phyloP scores from a whole-genome alignment of 2,113 vertebrate species.

The Sphyrna mokarran region DNA sequence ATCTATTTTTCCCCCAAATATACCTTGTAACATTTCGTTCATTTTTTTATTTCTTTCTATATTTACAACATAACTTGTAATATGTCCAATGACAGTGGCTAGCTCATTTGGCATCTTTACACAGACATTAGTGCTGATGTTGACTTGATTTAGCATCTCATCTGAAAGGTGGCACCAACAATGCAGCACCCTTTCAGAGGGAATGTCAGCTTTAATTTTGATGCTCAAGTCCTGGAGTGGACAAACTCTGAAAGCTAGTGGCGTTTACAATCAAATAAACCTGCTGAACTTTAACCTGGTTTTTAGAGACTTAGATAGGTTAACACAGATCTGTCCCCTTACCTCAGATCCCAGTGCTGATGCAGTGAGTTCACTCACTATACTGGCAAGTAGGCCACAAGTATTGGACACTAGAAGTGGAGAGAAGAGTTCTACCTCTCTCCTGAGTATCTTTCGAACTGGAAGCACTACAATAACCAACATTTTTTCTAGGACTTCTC shows the following conservation, averaged over 20 bases:
- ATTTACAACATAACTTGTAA: not conserved
- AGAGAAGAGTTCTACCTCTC: slow-evolving; percentile 91
- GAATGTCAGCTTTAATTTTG: no score
- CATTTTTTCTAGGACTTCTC: slow-evolving; percentile 96
- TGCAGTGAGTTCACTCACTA: slow-evolving; percentile 92
- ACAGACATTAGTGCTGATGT: no score
- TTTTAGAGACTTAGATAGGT: not conserved
- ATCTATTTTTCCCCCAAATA: not conserved
- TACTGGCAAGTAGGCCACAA: slow-evolving; percentile 87
- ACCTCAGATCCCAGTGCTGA: slow-evolving; percentile 96
- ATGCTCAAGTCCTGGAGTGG: no score
- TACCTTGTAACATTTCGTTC: not conserved
- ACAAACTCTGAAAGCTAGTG: no score
- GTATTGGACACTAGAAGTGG: slow-evolving; percentile 94
- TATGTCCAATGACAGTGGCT: not conserved
- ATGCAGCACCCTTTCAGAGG: no score
- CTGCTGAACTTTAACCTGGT: no score
- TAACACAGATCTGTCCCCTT: slow-evolving; percentile 26
- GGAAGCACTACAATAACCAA: slow-evolving; percentile 93
- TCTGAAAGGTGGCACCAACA: no score
- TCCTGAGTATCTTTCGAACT: slow-evolving; percentile 85
- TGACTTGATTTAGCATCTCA: not conserved
- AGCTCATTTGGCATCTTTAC: not conserved
- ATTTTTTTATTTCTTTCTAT: not conserved
- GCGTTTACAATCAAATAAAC: no score